These are phyloP conservation scores for Ariolimax columbianus DNA, from an alignment of 2,888 invertebrate species.

Conservation along the genomic window DNA sequence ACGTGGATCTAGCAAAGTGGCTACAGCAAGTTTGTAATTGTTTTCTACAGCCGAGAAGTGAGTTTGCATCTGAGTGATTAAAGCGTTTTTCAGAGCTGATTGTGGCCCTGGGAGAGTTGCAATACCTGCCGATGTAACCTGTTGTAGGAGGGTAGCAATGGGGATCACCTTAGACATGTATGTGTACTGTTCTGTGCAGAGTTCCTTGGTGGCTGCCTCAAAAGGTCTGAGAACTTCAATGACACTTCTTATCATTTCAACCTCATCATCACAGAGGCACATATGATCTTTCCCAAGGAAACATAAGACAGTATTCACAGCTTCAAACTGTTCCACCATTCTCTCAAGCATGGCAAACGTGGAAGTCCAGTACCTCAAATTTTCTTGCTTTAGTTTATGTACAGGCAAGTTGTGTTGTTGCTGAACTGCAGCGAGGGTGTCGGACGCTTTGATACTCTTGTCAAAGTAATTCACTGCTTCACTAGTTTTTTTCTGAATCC, in stretches of 20 bases:
- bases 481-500: conserved; percentile 45
- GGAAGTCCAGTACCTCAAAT: conserved; percentile 30
- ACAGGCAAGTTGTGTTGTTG: conserved; percentile 49
- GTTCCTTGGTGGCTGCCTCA: conserved; percentile 48
- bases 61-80: conserved; percentile 46
- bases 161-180: conserved; percentile 51
- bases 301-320: conserved; percentile 49
- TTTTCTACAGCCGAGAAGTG: conserved; percentile 41
- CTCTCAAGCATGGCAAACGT: conserved; percentile 43
- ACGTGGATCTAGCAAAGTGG: conserved; percentile 50
- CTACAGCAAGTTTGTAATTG: conserved; percentile 38
- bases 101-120: conserved; percentile 37
- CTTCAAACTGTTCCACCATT: conserved; percentile 49
- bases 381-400: conserved; percentile 45
- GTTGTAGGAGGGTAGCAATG: conserved; percentile 43
- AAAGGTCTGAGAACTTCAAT: conserved; percentile 47
- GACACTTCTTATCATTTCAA: conserved; percentile 46
- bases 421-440: conserved; percentile 43
- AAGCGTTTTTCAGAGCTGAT: conserved; percentile 44
- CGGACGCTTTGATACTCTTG: conserved; percentile 39
- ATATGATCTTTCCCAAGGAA: conserved; percentile 49
- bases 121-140: conserved; percentile 38
- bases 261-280: conserved; percentile 51
- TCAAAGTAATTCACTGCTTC: conserved; percentile 48
- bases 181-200: conserved; percentile 48